Evolutionary conservation across 1,140 invertebrate species (phyloP).

Genomic region (Heliconius melpomene): DNA sequence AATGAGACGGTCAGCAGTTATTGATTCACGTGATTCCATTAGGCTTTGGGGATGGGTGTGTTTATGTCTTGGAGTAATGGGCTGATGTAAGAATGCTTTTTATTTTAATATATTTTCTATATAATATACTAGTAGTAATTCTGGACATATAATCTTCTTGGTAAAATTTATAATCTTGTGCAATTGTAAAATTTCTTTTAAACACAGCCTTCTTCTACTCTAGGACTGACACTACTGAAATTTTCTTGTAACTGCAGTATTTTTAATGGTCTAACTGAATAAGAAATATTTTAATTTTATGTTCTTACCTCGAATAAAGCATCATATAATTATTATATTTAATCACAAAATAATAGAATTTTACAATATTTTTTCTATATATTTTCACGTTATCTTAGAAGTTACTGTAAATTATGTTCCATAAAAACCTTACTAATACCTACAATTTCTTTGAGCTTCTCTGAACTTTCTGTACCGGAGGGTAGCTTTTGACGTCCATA

Average conservation of each 20-base stretch:
- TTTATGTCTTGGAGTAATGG: conserved; percentile 10
- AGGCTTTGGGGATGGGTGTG: conserved; percentile 46
- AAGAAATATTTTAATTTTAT: no score
- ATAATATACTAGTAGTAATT: no score
- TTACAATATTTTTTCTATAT: not conserved
- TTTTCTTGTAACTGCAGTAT: no score
- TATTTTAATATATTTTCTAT: no score
- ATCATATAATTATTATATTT: no score
- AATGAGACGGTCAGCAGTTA: conserved; percentile 74
- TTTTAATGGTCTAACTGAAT: no score
- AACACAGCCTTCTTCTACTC: no score
- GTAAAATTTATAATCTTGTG: no score
- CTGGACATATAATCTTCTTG: no score
- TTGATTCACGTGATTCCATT: conserved; percentile 73
- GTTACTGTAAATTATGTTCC: conserved; percentile 45
- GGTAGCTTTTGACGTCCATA: conserved; percentile 49
- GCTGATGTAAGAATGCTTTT: not conserved
- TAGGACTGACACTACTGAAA: no score
- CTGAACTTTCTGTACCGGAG: conserved; percentile 39
- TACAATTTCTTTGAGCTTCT: conserved; percentile 37
- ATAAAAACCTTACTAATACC: conserved; percentile 36
- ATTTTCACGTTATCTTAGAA: conserved; percentile 43
- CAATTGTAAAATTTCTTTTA: no score
- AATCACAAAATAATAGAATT: not conserved
- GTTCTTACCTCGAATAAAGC: no score